Percentiles rank a stretch among this genome's conserved stretches.
Evolutionary conservation across 2,797 vertebrate genomes (phyloP).

Genomic region (Fundulus diaphanus): DNA sequence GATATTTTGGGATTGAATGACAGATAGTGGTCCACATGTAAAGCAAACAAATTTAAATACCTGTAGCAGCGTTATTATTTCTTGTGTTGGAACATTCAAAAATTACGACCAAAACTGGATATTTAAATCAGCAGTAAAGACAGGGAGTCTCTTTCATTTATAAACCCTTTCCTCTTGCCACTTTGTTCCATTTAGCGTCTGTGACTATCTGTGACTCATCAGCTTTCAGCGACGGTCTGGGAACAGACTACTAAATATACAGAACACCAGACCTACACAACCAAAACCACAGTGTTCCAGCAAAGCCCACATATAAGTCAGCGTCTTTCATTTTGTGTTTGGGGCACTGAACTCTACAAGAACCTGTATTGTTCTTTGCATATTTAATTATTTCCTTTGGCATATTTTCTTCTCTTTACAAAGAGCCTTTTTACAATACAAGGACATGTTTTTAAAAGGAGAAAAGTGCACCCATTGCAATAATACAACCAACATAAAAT

Average conservation of each 20-base stretch:
- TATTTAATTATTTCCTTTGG: background rate
- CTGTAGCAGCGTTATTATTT: background rate
- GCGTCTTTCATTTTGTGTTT: constrained; percentile 6
- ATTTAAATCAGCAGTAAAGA: constrained; percentile 14
- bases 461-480: background rate
- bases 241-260: background rate
- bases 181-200: background rate
- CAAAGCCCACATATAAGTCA: constrained; percentile 1
- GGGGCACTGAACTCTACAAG: background rate
- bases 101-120: background rate
- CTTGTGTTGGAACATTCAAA: constrained; percentile 2
- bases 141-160: constrained; percentile 6
- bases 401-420: background rate
- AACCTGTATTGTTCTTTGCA: background rate
- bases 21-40: background rate
- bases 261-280: constrained; percentile 3
- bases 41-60: background rate
- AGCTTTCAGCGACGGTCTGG: constrained; percentile 8
- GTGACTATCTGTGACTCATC: constrained; percentile 6
- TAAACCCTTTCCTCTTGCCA: background rate
- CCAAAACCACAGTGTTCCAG: background rate
- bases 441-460: background rate
- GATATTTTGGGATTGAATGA: background rate
- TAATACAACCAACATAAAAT: background rate
- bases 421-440: background rate